Evolutionary conservation across 2,888 invertebrate species (phyloP).

Genomic region (Andrena praecox): DNA sequence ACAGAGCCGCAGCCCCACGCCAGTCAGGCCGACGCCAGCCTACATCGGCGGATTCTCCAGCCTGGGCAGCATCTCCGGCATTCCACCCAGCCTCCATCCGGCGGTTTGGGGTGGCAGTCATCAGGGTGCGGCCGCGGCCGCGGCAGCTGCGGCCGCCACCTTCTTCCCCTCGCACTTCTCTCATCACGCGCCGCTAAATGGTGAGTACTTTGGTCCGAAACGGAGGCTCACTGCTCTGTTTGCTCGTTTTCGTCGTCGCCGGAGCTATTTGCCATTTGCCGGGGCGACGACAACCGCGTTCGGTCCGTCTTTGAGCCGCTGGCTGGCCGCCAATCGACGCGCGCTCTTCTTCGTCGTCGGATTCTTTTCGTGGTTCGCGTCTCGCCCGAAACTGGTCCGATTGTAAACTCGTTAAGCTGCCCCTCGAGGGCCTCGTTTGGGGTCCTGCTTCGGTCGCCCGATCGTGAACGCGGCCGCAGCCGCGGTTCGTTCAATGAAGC

Average conservation of each 20-base stretch:
- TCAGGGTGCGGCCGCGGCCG: slow-evolving; percentile 76
- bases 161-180: slow-evolving; percentile 82
- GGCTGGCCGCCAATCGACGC: slow-evolving; percentile 63
- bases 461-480: slow-evolving; percentile 12
- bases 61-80: slow-evolving; percentile 75
- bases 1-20: slow-evolving; percentile 71
- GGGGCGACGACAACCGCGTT: slow-evolving; percentile 57
- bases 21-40: slow-evolving; percentile 82
- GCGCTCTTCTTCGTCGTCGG: slow-evolving; percentile 19
- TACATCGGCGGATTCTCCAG: slow-evolving; percentile 81
- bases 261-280: slow-evolving; percentile 54
- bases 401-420: slow-evolving; percentile 28
- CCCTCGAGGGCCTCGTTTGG: neutral
- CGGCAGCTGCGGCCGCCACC: slow-evolving; percentile 76
- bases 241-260: slow-evolving; percentile 17
- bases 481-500: slow-evolving; percentile 45
- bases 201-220: slow-evolving; percentile 63
- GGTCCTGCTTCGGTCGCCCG: neutral
- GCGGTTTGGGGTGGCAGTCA: slow-evolving; percentile 81
- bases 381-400: slow-evolving; percentile 48
- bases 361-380: slow-evolving; percentile 64
- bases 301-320: slow-evolving; percentile 61
- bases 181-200: slow-evolving; percentile 81
- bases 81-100: slow-evolving; percentile 76
- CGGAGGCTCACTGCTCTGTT: neutral